Percentiles rank a stretch among this genome's conserved stretches.
Conservation (phyloP, 2,888 invertebrate species). For the Temnothorax ravouxi region DNA sequence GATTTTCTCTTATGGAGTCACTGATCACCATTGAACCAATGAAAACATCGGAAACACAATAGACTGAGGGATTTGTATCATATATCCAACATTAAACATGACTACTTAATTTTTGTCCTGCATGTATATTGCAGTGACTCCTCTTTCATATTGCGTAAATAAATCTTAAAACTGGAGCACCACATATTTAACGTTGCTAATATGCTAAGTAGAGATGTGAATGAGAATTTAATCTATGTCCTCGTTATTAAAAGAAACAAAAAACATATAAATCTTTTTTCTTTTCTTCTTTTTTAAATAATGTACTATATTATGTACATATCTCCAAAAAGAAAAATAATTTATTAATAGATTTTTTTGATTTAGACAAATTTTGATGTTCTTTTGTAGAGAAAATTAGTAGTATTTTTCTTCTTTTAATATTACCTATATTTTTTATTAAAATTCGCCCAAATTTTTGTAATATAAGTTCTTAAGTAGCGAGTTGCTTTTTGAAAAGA, state of each 20-base stretch:
- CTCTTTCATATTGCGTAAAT: background rate
- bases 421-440: constrained; percentile 2
- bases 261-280: background rate
- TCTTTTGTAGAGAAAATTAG: background rate
- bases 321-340: background rate
- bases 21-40: constrained; percentile 27
- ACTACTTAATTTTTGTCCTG: background rate
- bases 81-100: background rate
- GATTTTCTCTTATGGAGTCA: constrained; percentile 19
- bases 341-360: background rate
- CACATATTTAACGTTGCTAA: background rate
- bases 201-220: background rate
- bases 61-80: background rate
- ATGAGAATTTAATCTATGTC: background rate
- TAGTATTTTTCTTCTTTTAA: background rate
- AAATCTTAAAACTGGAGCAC: background rate
- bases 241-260: background rate
- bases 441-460: background rate
- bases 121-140: background rate
- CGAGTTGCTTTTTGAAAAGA: too few species aligned
- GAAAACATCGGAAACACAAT: background rate
- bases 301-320: background rate
- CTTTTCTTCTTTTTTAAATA: background rate
- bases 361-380: background rate
- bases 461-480: constrained; percentile 4